phyloP scores from a whole-genome alignment of 2,797 vertebrate species.

The Moxostoma hubbsi region DNA sequence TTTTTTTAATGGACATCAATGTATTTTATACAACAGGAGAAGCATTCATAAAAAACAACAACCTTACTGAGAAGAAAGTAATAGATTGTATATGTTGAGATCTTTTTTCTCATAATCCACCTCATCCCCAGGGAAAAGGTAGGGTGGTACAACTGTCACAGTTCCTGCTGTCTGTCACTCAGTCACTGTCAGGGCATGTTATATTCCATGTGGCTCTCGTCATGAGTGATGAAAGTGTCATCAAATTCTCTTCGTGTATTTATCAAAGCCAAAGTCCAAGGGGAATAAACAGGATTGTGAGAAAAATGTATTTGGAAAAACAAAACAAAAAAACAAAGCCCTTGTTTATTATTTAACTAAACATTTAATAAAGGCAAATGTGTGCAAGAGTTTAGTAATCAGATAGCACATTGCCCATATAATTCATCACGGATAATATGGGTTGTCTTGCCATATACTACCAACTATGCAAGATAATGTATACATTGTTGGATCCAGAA shows the following conservation, averaged over 20 bases:
- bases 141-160: constrained; percentile 3
- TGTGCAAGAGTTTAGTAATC: too few species aligned
- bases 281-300: constrained; percentile 4
- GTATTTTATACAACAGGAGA: not conserved
- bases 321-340: too few species aligned
- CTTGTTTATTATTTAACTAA: too few species aligned
- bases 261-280: constrained; percentile 19
- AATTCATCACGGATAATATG: too few species aligned
- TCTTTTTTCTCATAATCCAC: constrained; percentile 35
- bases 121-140: not conserved
- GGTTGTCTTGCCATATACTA: too few species aligned
- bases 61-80: not conserved
- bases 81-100: constrained; percentile 1
- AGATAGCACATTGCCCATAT: too few species aligned
- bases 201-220: constrained; percentile 20
- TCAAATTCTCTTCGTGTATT: constrained; percentile 31
- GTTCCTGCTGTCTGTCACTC: constrained; percentile 22
- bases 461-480: too few species aligned
- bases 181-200: constrained; percentile 33
- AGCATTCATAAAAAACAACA: not conserved
- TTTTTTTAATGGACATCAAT: not conserved
- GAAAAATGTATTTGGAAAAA: not conserved
- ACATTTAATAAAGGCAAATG: too few species aligned
- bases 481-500: too few species aligned
- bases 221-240: constrained; percentile 33